These are phyloP conservation scores for Allolobophora icterica DNA, from an alignment of 2,888 invertebrate genomes.

Conservation along the genomic window DNA sequence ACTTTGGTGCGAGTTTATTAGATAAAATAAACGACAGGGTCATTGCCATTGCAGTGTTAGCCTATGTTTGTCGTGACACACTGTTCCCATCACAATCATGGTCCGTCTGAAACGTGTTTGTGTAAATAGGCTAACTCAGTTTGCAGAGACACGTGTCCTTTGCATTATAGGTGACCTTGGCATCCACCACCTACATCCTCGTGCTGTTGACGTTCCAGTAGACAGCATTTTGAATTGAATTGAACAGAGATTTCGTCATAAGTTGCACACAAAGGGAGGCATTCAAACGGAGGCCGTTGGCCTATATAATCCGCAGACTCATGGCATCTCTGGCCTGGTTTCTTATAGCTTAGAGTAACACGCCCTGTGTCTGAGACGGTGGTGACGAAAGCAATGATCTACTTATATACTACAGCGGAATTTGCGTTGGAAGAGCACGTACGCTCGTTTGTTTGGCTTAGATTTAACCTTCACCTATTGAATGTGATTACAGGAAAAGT, in stretches of 20 bases:
- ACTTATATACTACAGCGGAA: background rate
- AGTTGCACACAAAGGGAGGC: too few species aligned
- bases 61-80: background rate
- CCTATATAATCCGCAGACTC: background rate
- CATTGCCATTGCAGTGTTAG: background rate
- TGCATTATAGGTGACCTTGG: too few species aligned
- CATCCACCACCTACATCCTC: background rate
- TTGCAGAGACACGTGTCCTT: too few species aligned
- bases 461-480: background rate
- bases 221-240: too few species aligned
- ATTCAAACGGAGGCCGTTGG: background rate
- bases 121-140: too few species aligned
- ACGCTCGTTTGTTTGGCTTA: background rate
- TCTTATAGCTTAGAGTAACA: background rate
- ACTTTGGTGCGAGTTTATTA: background rate
- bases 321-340: background rate
- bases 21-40: background rate
- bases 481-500: background rate
- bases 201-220: background rate
- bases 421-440: too few species aligned
- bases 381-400: background rate
- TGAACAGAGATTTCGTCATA: too few species aligned
- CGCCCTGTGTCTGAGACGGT: too few species aligned
- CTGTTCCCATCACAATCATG: too few species aligned
- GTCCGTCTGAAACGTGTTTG: too few species aligned